Conservation (phyloP, 1,140 invertebrate species). For the Zaprionus kolodkinae region DNA sequence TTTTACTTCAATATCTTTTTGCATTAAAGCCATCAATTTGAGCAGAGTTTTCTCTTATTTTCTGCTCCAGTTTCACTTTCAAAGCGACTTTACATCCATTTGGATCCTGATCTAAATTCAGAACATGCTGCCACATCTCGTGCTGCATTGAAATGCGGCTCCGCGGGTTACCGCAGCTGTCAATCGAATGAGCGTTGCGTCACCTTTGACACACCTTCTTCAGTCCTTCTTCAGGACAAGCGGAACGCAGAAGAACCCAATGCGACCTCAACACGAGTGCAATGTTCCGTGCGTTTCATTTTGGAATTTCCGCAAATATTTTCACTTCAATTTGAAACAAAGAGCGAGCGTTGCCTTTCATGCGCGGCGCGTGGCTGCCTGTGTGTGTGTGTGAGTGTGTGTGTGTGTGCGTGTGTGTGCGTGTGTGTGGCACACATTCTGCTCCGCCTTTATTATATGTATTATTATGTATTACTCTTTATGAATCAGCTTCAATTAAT, state of each 20-base stretch:
- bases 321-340: constrained; percentile 41
- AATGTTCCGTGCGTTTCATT: constrained; percentile 12
- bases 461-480: constrained; percentile 72
- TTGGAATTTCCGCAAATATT: constrained; percentile 29
- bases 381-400: not conserved
- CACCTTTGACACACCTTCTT: constrained; percentile 19
- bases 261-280: not conserved
- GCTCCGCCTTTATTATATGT: constrained; percentile 48
- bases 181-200: constrained; percentile 18
- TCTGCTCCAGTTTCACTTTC: not conserved
- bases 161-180: not conserved
- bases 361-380: not conserved
- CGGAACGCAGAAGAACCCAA: too few relatives aligned
- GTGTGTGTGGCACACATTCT: constrained; percentile 36
- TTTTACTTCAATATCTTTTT: not conserved
- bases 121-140: not conserved
- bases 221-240: not conserved
- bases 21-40: not conserved
- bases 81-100: not conserved
- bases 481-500: constrained; percentile 81
- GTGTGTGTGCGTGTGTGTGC: constrained; percentile 15
- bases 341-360: constrained; percentile 17
- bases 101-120: not conserved
- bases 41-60: not conserved
- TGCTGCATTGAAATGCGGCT: constrained; percentile 1